Base-by-base conservation (phyloP, 2,113 vertebrate genomes). In the Salvelinus sp. region DNA sequence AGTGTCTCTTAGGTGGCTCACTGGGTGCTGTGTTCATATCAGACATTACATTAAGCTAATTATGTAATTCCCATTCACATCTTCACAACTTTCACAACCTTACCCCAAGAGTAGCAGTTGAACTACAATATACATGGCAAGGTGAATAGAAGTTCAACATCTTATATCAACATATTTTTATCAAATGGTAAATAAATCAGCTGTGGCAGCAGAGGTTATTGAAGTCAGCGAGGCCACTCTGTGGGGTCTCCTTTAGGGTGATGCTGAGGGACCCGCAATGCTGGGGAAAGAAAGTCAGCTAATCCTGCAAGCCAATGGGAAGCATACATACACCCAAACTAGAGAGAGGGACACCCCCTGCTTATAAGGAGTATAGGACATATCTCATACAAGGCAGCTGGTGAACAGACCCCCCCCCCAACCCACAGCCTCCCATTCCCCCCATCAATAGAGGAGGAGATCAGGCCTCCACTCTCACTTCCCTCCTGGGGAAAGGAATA, bases 311-410 rank as follows among this genome's bases (percentile, higher is more conserved):
- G 12, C 47, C 69, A 67, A 44, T 44, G 68, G 68, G 4, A 48
- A 27, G 28, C 30, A 67, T 57, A 73, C 73, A 66, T 9, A 22
- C 7, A 6, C 38, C 60, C 60, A 63, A 23, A 63, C 60, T 9
- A 22, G 0, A 63, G 60, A 63, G 28, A 58, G 23, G 25, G 67
- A 23, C 7, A 22, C 65, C 58, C 74, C 30, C 25, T 72, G 62
- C 73, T 67, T 23, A 60, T 44, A 58, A 60, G 18, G 73, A 67
- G 68, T 69, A 74, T 58, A 79, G 67, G 44, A 38, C 47, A 70
- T 7, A 30, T 72, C 68, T 73, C 50, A 63, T 38, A 72, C 74
- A 60, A 22, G 65, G 68, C 83, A 85, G 79, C 77, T 87, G 82
- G 73, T 13, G 47, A 79, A 38, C 79, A 85, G 83, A 84, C 75